phyloP scores from a whole-genome alignment of 2,888 invertebrate species.

The Rhamnusium bicolor region DNA sequence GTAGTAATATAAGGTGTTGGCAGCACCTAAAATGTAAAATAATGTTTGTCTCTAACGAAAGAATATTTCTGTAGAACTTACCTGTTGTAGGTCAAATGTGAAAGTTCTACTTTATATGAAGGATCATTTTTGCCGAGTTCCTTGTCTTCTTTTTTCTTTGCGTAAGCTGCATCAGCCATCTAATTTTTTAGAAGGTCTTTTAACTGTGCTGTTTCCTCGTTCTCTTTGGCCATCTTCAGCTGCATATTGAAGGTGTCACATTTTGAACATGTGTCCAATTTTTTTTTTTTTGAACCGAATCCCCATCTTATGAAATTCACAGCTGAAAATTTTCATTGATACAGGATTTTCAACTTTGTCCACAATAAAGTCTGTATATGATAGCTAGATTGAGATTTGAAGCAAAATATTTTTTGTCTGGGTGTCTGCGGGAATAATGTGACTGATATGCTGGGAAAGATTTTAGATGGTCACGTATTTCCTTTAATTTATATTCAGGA shows the following conservation, averaged over 20 bases:
- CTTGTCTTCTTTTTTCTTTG: neutral
- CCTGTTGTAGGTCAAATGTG: no score
- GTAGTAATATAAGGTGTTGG: no score
- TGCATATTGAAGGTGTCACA: constrained; percentile 7
- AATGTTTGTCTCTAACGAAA: no score
- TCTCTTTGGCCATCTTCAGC: neutral
- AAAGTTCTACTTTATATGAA: neutral
- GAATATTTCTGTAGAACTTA: no score
- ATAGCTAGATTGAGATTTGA: neutral
- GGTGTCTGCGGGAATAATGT: neutral
- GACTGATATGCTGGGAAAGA: neutral
- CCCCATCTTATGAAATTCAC: neutral
- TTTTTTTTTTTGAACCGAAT: neutral
- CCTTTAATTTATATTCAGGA: neutral
- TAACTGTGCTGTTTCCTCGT: neutral
- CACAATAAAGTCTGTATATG: neutral
- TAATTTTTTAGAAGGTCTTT: neutral
- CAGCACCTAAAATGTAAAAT: no score
- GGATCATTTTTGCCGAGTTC: neutral
- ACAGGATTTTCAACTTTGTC: neutral
- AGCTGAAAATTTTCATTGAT: neutral
- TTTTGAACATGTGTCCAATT: neutral
- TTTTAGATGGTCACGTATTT: neutral
- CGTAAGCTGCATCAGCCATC: neutral
- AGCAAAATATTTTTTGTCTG: neutral